Base-by-base conservation (phyloP, 2,113 vertebrate genomes). In the Epinephelus cyanopodus region DNA sequence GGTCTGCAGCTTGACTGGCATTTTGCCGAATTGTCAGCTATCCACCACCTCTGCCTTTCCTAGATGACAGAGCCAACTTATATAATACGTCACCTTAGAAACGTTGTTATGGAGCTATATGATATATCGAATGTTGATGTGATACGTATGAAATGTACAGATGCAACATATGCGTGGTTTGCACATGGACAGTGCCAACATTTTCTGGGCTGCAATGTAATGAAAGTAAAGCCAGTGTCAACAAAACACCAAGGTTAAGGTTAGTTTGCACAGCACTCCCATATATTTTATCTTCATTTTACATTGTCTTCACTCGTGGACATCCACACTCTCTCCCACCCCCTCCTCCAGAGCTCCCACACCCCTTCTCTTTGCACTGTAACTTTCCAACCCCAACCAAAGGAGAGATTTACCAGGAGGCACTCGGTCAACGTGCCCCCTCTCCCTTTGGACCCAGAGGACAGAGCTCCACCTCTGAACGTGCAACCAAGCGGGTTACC, bases 321-420 rank as follows among this genome's bases (percentile, higher is more conserved):
- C 62, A 6, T 48, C 78, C 1, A 37, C 61, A 21, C 50, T 68
- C 58, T 58, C 73, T 56, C 66, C 66, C 45, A 17, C 25, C 45
- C 39, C 19, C 57, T 61, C 53, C 69, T 39, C 37, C 81, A 92
- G 83, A 74, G 25, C 69, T 42, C 68, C 82, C 92, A 87, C 90
- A 79, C 88, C 84, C 89, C 90, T 86, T 89, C 87, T 19, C 89
- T 73, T 37, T 66, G 45, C 71, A 70, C 80, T 56, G 21, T 86
- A 54, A 76, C 67, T 27, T 73, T 61, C 29, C 81, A 66, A 37
- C 56, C 91, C 10, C 87, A 91, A 87, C 96, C 96, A 94, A 97
- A 88, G 85, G 97, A 98, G 90, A 95, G 86, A 87, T 97, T 95
- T 83, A 93, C 95, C 86, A 93, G 97, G 92, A 97, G 98, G 91